A percentile compares a stretch with the other conserved stretches of the same genome.
Conservation (phyloP, 2,113 vertebrate species). For the Rafetus swinhoei region DNA sequence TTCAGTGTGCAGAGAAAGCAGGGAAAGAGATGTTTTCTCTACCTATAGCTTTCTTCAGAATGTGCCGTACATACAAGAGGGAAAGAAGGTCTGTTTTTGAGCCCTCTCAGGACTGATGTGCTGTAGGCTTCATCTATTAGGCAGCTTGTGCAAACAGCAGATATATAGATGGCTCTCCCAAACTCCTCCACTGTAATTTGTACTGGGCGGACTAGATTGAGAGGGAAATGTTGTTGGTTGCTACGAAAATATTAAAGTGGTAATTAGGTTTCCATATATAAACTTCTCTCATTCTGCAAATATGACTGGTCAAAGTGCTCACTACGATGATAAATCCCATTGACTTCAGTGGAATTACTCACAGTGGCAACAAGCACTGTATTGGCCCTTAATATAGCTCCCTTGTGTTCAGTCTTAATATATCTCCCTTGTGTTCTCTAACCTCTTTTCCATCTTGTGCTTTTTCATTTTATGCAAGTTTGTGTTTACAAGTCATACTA, state of each 20-base stretch:
- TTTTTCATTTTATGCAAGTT: not conserved
- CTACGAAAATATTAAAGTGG: not conserved
- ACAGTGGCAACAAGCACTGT: not conserved
- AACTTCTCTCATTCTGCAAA: not conserved
- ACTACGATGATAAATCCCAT: not conserved
- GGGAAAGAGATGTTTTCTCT: not conserved
- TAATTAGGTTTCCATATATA: not conserved
- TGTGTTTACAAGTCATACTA: not conserved
- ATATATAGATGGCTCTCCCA: not conserved
- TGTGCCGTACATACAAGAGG: accelerated
- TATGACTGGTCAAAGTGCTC: not conserved
- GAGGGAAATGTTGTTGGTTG: not conserved
- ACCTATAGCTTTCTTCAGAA: not conserved
- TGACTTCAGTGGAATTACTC: not conserved
- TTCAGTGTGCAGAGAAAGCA: not conserved
- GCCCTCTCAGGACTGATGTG: not conserved
- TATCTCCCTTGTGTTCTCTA: not conserved
- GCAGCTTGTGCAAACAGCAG: not conserved
- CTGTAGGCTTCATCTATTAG: not conserved
- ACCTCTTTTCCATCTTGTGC: not conserved
- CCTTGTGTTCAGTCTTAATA: not conserved
- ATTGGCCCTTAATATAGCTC: not conserved
- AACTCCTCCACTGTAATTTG: not conserved
- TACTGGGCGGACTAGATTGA: not conserved
- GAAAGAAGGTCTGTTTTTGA: not conserved